phyloP scores from a whole-genome alignment of 2,113 vertebrate species.

The Pelusios castaneus region DNA sequence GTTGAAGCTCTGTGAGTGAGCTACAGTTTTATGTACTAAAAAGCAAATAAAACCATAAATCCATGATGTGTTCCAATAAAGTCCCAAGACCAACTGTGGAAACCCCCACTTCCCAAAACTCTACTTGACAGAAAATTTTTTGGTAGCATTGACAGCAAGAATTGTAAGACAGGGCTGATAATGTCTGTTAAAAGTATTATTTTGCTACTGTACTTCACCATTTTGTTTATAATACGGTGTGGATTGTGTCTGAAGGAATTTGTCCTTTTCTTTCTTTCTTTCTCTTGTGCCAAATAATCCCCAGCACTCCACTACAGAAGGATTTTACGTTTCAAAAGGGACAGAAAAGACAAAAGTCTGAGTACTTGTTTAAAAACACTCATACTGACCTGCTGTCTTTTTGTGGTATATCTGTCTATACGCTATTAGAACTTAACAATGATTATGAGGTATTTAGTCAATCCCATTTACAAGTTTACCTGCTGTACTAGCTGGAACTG shows the following conservation, averaged over 20 bases:
- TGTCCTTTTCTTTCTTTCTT: not conserved
- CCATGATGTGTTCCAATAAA: not conserved
- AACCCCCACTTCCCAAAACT: not conserved
- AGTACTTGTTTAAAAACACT: not conserved
- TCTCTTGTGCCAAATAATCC: not conserved
- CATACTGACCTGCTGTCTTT: too few species aligned
- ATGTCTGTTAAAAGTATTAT: not conserved
- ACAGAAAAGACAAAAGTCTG: not conserved
- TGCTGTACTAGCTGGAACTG: not conserved
- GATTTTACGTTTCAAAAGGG: not conserved
- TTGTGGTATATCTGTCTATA: not conserved
- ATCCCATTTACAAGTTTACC: not conserved
- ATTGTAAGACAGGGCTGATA: not conserved
- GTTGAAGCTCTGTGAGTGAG: not conserved
- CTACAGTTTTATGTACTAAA: fast-evolving
- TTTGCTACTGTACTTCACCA: not conserved
- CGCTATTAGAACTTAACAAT: not conserved
- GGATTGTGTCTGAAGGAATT: not conserved
- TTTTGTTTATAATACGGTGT: not conserved
- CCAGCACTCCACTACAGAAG: not conserved
- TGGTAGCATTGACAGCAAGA: not conserved
- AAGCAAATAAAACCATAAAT: too few species aligned
- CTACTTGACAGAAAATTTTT: not conserved
- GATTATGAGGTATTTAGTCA: not conserved
- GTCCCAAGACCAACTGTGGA: not conserved